Evolutionary conservation across 2,797 vertebrate species (phyloP).

Genomic region (Tamandua tetradactyla): DNA sequence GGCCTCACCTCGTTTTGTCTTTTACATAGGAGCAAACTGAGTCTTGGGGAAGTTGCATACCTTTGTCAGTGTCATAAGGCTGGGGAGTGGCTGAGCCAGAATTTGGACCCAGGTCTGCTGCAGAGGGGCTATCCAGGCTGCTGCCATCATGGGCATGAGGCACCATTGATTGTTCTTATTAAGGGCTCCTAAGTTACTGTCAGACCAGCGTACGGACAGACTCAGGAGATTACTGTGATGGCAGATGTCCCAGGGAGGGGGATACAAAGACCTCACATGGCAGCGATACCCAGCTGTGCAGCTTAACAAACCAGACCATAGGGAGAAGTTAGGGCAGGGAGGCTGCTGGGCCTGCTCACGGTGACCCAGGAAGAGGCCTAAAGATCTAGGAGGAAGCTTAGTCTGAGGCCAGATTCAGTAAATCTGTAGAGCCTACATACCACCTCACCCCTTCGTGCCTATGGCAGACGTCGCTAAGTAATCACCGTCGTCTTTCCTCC

Average conservation of each 20-base stretch:
- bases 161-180: background rate
- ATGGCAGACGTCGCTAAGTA: background rate
- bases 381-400: background rate
- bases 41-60: background rate
- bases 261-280: background rate
- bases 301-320: background rate
- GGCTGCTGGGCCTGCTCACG: background rate
- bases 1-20: background rate
- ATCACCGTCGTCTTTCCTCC: background rate
- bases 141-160: background rate
- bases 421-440: background rate
- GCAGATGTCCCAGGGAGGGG: background rate
- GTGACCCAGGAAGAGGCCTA: background rate
- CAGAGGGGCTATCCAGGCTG: background rate
- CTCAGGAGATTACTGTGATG: background rate
- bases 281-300: fast-evolving
- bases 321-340: background rate
- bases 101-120: background rate
- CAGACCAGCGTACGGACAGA: background rate
- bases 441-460: background rate
- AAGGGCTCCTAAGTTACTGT: background rate
- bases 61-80: background rate
- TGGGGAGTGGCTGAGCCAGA: background rate
- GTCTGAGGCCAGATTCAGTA: background rate
- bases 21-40: background rate